A percentile compares a stretch with the other conserved stretches of the same genome.
These are phyloP conservation scores for Tetraodon nigroviridis DNA, from an alignment of 2,113 vertebrate genomes.

Conservation along the genomic window DNA sequence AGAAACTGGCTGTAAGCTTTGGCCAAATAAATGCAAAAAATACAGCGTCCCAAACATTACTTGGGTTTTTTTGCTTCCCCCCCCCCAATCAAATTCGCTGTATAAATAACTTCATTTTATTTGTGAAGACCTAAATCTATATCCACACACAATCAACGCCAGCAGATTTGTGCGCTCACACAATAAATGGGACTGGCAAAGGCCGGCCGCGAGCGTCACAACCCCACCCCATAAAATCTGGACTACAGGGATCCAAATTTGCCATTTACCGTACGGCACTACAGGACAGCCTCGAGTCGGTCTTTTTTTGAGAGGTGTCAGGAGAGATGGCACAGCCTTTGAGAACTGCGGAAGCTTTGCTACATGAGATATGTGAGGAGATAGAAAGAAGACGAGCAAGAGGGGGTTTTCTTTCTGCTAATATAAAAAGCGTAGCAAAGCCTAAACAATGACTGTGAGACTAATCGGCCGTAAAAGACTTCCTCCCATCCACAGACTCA, in stretches of 20 bases:
- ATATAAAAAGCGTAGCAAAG: constrained; percentile 60
- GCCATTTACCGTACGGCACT: constrained; percentile 56
- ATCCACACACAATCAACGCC: constrained; percentile 58
- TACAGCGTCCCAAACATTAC: constrained; percentile 11
- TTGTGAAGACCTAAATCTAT: constrained; percentile 28
- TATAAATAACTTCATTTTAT: constrained; percentile 34
- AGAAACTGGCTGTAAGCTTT: constrained; percentile 11
- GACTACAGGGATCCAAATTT: constrained; percentile 54
- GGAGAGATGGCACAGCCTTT: constrained; percentile 63
- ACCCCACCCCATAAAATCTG: constrained; percentile 56
- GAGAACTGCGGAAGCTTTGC: constrained; percentile 64
- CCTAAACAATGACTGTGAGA: constrained; percentile 46
- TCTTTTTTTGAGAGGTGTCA: constrained; percentile 50
- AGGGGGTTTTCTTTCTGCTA: constrained; percentile 28
- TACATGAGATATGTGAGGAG: constrained; percentile 60
- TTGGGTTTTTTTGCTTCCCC: not conserved
- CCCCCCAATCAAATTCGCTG: not conserved
- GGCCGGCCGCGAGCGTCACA: constrained; percentile 42
- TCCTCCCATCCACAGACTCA: constrained; percentile 95
- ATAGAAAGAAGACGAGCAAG: constrained; percentile 11
- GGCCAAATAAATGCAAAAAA: constrained; percentile 36
- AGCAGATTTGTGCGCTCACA: constrained; percentile 41
- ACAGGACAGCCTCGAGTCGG: constrained; percentile 50
- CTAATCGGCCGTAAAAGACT: constrained; percentile 61
- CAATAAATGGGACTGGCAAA: constrained; percentile 45